Evolutionary conservation across 92 coral and sea anemone genomes (phyloP).

Genomic region (Blastomussa wellsi): DNA sequence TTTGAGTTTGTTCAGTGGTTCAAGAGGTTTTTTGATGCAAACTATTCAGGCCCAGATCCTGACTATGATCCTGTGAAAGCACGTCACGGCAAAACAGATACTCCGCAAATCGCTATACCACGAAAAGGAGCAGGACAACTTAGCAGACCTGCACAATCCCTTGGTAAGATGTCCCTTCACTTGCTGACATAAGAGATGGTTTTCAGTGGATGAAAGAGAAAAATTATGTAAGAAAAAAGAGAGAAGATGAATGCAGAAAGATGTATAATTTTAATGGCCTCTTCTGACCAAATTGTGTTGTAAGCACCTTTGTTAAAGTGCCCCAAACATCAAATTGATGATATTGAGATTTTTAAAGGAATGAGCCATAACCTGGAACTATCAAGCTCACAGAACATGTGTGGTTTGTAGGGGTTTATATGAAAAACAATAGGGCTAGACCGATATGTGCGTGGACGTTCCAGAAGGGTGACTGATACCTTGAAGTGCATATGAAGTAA

Average conservation of each 20-base stretch:
- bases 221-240: not conserved
- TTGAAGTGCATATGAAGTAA: no score
- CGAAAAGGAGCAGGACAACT: slow-evolving; percentile 37
- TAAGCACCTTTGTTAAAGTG: not conserved
- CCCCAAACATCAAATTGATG: no score
- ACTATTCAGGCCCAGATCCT: slow-evolving; percentile 86
- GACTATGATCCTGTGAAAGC: slow-evolving; percentile 87
- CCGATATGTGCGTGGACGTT: no score
- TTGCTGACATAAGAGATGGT: no score
- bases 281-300: not conserved
- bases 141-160: slow-evolving; percentile 3
- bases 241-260: no score
- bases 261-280: not conserved
- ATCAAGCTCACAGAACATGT: no score
- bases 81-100: slow-evolving; percentile 81
- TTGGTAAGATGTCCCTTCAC: not conserved
- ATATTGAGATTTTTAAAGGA: no score
- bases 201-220: not conserved
- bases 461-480: no score
- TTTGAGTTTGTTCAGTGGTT: slow-evolving; percentile 99
- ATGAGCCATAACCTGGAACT: no score
- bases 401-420: no score
- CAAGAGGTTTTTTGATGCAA: slow-evolving; percentile 97
- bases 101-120: slow-evolving; percentile 36
- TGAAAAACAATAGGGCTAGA: no score